Conservation (phyloP, 2,113 vertebrate species). For the Dolichotis patagonum region DNA sequence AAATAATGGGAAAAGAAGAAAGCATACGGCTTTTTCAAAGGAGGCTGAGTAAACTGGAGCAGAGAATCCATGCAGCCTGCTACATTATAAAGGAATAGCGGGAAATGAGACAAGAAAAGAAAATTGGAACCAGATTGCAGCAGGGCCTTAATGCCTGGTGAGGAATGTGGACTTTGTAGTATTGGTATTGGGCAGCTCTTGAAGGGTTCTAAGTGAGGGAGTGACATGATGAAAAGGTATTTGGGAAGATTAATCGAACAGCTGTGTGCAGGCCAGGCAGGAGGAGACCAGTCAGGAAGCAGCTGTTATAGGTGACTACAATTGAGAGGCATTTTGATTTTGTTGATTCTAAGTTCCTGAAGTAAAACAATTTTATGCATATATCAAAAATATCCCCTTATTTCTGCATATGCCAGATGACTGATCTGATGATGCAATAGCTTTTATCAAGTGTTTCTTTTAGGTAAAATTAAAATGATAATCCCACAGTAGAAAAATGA, state of each 20-base stretch:
- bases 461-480: constrained; percentile 42
- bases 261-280: constrained; percentile 14
- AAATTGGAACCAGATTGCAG: constrained; percentile 74
- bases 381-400: background rate
- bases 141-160: constrained; percentile 18
- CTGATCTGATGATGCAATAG: background rate
- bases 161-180: constrained; percentile 61
- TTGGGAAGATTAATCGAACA: constrained; percentile 50
- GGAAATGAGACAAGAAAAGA: constrained; percentile 72
- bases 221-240: constrained; percentile 40
- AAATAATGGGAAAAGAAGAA: constrained; percentile 49
- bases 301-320: background rate
- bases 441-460: constrained; percentile 29
- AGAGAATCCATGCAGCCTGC: background rate
- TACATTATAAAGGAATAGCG: background rate
- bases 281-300: background rate
- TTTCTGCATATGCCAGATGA: background rate
- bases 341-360: constrained; percentile 13
- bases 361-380: background rate
- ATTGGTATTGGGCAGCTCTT: constrained; percentile 40
- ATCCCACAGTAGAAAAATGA: background rate
- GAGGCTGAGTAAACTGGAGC: background rate
- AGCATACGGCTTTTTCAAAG: constrained; percentile 29
- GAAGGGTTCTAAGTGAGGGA: constrained; percentile 34
- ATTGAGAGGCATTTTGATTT: background rate